phyloP scores from a whole-genome alignment of 2,113 vertebrate genomes.

The Dasyprocta punctata region DNA sequence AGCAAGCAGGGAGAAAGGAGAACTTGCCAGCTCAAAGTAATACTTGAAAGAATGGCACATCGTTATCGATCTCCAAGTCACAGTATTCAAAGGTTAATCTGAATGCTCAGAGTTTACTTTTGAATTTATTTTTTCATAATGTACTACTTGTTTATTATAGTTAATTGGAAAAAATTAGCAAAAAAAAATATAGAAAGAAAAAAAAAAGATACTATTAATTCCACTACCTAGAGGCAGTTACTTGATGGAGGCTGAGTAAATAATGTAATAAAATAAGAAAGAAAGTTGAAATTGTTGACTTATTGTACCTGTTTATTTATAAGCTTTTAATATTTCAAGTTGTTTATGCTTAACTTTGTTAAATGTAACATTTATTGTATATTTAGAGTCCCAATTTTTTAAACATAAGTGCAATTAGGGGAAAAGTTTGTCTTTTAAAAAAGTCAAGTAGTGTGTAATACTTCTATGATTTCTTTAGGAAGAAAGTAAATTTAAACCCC shows the following conservation, averaged over 20 bases:
- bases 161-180: neutral
- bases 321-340: slow-evolving; percentile 1
- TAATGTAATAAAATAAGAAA: neutral
- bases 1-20: neutral
- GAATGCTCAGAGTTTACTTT: neutral
- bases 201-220: neutral
- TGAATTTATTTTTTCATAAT: neutral
- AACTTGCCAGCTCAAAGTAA: too few species aligned
- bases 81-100: neutral
- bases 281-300: neutral
- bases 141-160: neutral
- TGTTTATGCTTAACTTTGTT: neutral
- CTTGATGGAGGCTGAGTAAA: neutral
- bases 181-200: neutral
- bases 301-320: neutral
- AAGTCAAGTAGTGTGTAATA: neutral
- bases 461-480: neutral
- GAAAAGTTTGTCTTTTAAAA: neutral
- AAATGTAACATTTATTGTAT: neutral
- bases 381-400: neutral
- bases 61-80: neutral
- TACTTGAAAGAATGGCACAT: rapidly evolving
- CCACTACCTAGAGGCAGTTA: neutral
- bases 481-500: neutral
- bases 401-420: neutral